A percentile compares a stretch with the other conserved stretches of the same genome.
These are phyloP conservation scores for Acanthis flammea DNA, from an alignment of 2,797 vertebrate genomes.

Conservation along the genomic window DNA sequence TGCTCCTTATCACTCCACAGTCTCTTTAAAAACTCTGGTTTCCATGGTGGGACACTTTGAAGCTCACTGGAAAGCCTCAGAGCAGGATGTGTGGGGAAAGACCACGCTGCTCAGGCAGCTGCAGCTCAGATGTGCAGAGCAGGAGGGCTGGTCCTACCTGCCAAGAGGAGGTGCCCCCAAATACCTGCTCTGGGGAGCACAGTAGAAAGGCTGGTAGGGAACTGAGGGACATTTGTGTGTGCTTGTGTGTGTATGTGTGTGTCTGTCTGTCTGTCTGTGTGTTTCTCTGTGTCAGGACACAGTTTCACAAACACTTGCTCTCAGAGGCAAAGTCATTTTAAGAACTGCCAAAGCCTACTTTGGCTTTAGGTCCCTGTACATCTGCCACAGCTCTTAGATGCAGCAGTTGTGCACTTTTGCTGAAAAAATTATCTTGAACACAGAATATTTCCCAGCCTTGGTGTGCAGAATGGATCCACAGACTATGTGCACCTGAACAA, in stretches of 20 bases:
- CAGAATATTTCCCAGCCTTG: not conserved
- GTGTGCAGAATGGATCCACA: not conserved
- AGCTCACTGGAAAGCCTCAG: not conserved
- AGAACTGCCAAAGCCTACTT: not conserved
- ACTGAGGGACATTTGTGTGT: not conserved
- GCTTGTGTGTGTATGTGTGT: not conserved
- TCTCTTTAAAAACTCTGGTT: not conserved
- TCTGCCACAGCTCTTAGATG: not conserved
- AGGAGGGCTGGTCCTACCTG: not conserved
- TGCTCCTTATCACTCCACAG: not conserved
- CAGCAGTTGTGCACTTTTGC: not conserved
- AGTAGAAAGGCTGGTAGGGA: not conserved
- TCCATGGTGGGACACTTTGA: not conserved
- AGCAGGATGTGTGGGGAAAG: not conserved
- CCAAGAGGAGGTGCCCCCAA: not conserved
- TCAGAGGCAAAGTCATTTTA: not conserved
- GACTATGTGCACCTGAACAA: not conserved
- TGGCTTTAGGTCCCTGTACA: not conserved
- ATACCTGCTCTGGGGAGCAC: rapidly evolving
- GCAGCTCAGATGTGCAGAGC: rapidly evolving
- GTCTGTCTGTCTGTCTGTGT: not conserved
- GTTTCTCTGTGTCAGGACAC: not conserved
- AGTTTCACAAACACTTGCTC: not conserved
- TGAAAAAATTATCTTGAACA: not conserved
- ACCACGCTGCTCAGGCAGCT: rapidly evolving